A percentile compares a stretch with the other conserved stretches of the same genome.
These are phyloP conservation scores for Stichopus chloronotus DNA, from an alignment of 35 echinoderm and acorn worm species.

Conservation along the genomic window DNA sequence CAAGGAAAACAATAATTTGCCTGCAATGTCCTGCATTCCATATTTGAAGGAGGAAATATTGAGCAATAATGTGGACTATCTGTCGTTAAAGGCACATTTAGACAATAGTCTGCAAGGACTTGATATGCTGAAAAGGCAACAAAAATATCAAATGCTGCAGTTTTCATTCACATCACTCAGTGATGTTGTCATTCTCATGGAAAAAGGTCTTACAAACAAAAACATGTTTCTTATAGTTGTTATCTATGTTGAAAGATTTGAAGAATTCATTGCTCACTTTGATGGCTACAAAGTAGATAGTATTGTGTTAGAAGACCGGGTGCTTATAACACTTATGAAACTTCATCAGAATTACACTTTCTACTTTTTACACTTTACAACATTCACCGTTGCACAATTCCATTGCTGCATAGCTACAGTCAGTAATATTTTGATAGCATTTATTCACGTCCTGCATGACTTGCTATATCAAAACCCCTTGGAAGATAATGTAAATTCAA, in stretches of 20 bases:
- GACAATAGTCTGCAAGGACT: constrained; percentile 14
- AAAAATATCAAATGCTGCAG: neutral
- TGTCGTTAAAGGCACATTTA: neutral
- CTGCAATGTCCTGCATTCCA: neutral
- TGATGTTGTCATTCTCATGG: constrained; percentile 15
- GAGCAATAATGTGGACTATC: neutral
- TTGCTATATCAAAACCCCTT: constrained; percentile 31
- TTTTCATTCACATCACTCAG: constrained; percentile 1
- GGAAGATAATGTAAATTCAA: constrained; percentile 28
- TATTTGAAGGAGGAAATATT: neutral
- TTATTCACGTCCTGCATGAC: constrained; percentile 21
- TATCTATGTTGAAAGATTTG: constrained; percentile 9
- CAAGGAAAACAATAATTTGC: neutral
- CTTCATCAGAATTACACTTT: constrained; percentile 4
- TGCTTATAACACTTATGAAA: neutral
- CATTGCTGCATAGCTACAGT: constrained; percentile 14
- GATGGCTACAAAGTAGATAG: neutral
- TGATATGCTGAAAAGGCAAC: neutral
- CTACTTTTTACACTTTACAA: neutral
- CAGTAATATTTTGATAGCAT: neutral
- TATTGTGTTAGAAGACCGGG: neutral
- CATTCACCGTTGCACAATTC: neutral
- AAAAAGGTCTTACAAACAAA: neutral
- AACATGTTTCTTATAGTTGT: constrained; percentile 14
- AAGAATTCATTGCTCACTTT: constrained; percentile 16